phyloP scores from a whole-genome alignment of 2,888 invertebrate species.

The Pecten maximus region DNA sequence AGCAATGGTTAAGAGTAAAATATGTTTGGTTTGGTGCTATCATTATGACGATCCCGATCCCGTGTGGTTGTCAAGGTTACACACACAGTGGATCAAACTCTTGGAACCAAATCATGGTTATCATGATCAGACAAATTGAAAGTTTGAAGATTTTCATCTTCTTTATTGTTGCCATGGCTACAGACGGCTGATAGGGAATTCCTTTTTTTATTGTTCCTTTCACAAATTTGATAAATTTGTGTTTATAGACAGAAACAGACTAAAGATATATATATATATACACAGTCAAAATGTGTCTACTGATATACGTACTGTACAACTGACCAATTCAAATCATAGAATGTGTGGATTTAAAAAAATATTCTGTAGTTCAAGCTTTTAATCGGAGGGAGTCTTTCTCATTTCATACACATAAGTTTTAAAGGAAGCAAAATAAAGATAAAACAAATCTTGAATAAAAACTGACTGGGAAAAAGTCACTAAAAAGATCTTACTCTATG shows the following conservation, averaged over 20 bases:
- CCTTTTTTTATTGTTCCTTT: not conserved
- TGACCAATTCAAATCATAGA: not conserved
- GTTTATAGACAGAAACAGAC: not conserved
- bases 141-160: slow-evolving; percentile 9
- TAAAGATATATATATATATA: not conserved
- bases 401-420: not conserved
- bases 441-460: too few species aligned
- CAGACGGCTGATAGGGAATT: not conserved
- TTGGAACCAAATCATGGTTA: not conserved
- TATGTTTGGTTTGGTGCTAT: not conserved
- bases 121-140: slow-evolving; percentile 6
- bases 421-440: not conserved
- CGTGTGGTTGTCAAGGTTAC: not conserved
- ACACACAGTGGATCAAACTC: not conserved
- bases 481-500: not conserved
- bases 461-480: too few species aligned
- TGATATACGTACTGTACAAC: too few species aligned
- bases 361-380: not conserved
- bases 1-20: too few species aligned
- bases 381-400: not conserved
- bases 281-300: not conserved
- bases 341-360: not conserved
- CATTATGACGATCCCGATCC: not conserved
- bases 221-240: not conserved
- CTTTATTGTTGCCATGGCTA: not conserved